phyloP scores from a whole-genome alignment of 2,797 vertebrate genomes.

The Scomberomorus guttatus region DNA sequence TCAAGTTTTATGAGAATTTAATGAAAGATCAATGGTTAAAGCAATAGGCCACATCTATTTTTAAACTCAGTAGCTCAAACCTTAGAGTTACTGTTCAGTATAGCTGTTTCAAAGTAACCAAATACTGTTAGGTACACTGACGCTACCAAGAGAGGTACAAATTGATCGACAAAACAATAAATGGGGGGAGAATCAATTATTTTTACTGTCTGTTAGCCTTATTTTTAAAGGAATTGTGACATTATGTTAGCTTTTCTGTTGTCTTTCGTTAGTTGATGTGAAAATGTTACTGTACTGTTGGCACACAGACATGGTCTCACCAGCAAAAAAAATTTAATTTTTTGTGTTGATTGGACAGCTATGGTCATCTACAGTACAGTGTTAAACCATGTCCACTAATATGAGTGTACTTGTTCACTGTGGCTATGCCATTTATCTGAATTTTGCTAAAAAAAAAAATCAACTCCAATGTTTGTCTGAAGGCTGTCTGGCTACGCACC shows the following conservation, averaged over 20 bases:
- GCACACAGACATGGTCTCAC: neutral
- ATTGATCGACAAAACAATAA: neutral
- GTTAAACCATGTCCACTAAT: neutral
- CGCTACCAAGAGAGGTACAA: neutral
- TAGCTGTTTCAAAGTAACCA: neutral
- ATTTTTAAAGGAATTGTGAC: neutral
- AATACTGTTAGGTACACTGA: neutral
- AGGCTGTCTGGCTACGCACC: neutral
- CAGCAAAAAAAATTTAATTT: neutral
- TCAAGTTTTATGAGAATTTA: neutral
- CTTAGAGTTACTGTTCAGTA: neutral
- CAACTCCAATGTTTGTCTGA: too few species aligned
- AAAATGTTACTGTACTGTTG: neutral
- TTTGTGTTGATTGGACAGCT: neutral
- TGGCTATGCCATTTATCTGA: neutral
- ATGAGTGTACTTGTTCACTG: neutral
- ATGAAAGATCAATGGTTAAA: neutral
- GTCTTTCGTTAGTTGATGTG: neutral
- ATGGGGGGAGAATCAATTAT: neutral
- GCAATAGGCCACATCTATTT: neutral
- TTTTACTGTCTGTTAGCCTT: neutral
- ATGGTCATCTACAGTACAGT: too few species aligned
- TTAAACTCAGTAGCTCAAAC: neutral
- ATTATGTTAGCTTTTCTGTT: neutral
- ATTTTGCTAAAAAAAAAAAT: too few species aligned